Conservation (phyloP, 2,888 invertebrate species). For the Cartodere bifasciata region DNA sequence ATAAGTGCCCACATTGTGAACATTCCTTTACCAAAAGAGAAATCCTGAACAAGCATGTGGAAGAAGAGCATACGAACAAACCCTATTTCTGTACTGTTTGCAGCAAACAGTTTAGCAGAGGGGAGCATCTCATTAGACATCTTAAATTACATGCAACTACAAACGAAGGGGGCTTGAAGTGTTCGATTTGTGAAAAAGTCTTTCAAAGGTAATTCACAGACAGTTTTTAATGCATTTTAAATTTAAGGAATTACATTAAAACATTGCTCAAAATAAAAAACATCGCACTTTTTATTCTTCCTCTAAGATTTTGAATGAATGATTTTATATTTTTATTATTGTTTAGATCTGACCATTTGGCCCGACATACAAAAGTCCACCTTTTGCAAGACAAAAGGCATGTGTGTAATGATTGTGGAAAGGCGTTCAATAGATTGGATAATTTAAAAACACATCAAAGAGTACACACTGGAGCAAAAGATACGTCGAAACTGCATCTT, state of each 20-base stretch:
- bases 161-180: slow-evolving; percentile 27
- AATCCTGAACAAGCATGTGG: slow-evolving; percentile 29
- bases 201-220: slow-evolving; percentile 27
- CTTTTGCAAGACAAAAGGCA: slow-evolving; percentile 34
- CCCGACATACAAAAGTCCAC: slow-evolving; percentile 52
- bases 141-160: slow-evolving; percentile 29
- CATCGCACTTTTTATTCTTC: too few relatives aligned
- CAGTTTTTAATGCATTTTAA: not conserved
- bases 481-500: slow-evolving; percentile 32
- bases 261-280: too few relatives aligned
- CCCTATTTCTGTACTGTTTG: slow-evolving; percentile 34
- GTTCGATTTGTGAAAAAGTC: slow-evolving; percentile 33
- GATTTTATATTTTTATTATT: slow-evolving; percentile 11
- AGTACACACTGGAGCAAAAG: slow-evolving; percentile 32
- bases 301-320: too few relatives aligned
- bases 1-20: slow-evolving; percentile 33
- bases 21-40: slow-evolving; percentile 32
- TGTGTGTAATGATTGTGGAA: slow-evolving; percentile 50
- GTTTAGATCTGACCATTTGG: slow-evolving; percentile 49
- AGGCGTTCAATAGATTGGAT: slow-evolving; percentile 44
- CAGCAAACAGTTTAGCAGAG: slow-evolving; percentile 32
- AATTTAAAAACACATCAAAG: slow-evolving; percentile 34
- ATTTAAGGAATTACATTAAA: too few relatives aligned
- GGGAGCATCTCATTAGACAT: slow-evolving; percentile 35
- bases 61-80: slow-evolving; percentile 33